Conservation (phyloP, 92 coral and sea anemone species). For the Heliopora coerulea region DNA sequence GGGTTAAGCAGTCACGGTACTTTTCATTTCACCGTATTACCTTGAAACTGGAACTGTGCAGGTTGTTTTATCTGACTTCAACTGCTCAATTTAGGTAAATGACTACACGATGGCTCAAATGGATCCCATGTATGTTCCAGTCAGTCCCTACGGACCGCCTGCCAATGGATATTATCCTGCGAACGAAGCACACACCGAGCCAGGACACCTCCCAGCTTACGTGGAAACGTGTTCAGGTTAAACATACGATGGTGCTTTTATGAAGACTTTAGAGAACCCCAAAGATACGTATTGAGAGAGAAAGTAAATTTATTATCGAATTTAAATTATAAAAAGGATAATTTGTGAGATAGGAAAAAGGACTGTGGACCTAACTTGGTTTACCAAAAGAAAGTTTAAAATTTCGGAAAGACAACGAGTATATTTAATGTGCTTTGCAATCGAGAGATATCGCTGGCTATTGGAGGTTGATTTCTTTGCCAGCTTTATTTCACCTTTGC, state of each 20-base stretch:
- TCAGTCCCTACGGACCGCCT: slow-evolving; percentile 23
- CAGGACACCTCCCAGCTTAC: slow-evolving; percentile 17
- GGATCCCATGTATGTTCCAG: slow-evolving; percentile 33
- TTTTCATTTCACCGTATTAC: too few species aligned
- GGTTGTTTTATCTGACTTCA: too few species aligned
- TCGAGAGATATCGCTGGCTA: slow-evolving; percentile 27
- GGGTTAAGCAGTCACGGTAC: too few species aligned
- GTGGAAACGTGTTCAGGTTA: slow-evolving; percentile 38
- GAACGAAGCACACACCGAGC: slow-evolving; percentile 1
- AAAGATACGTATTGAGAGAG: slow-evolving; percentile 8
- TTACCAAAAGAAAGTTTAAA: neutral
- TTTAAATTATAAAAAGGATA: slow-evolving; percentile 29
- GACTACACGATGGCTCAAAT: slow-evolving; percentile 30
- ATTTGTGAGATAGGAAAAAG: neutral
- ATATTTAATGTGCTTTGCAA: slow-evolving; percentile 21
- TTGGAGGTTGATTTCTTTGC: neutral
- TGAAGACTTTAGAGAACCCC: neutral
- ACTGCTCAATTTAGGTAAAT: neutral
- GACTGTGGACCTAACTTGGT: neutral
- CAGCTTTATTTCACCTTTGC: slow-evolving; percentile 29
- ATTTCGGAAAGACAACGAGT: neutral
- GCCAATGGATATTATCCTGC: slow-evolving; percentile 25
- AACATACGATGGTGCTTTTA: neutral
- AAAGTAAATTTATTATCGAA: slow-evolving; percentile 35
- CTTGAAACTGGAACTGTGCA: too few species aligned